Evolutionary conservation across 1,140 invertebrate species (phyloP), one percentile per base, ranked within the genome.

Genomic region (Vollenhovia emeryi): DNA sequence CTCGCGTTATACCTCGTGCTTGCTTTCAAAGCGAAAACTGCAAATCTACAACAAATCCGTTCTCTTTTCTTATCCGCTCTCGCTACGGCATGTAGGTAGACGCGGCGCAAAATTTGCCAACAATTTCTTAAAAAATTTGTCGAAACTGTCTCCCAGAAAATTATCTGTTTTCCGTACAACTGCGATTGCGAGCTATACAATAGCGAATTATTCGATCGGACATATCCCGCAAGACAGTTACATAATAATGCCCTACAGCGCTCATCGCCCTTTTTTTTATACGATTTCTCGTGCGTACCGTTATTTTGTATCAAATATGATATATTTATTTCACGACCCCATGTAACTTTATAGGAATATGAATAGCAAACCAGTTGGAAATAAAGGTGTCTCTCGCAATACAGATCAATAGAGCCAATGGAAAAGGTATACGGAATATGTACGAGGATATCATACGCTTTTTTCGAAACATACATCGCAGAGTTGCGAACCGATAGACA

Each of bases 301-400:
- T 62, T 40, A 9, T 30, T n/a, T 75, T 60, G 18, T 43, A 45
- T 76, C 18, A 13, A 52, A 21, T 50, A 15, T 18, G 9, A 50
- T 52, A 30, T 64, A 59, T 11, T 43, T 59, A 24, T 59, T 40
- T 59, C 36, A 13, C 55, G 55, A 76, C 30, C 21, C 24, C 21
- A 59, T 43, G 7, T 76, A 76, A 76, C 40, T 76, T 45, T 30
- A 57, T 45, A 30, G 55, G 27, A 43, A 62, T 45, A 21, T 60
- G 74, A 76, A 76, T 62, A 76, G 55, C 74, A 76, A 76, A 76
- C 57, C 36, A 62, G 74, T 76, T 18, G 74, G 74, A 76, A 60
- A 76, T 76, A 76, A 76, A 76, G 57, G 36, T 76, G 55, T 76
- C 21, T 60, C 40, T 62, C 40, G 40, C 55, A 60, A 76, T 60